These are phyloP conservation scores for Brachionus rubens DNA, from an alignment of 1,140 invertebrate species.

Conservation along the genomic window DNA sequence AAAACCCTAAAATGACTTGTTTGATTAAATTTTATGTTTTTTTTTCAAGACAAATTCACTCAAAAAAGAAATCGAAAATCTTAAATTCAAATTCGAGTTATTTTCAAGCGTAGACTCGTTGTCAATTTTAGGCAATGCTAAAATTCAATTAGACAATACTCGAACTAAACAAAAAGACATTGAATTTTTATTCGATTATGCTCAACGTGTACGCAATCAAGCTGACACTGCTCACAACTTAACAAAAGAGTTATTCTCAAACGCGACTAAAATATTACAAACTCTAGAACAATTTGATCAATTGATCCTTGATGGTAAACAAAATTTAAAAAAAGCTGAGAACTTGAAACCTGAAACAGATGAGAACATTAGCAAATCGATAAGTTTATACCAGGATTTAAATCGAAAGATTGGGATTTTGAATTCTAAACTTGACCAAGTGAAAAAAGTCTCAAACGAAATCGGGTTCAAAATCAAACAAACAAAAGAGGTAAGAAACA, in stretches of 20 bases:
- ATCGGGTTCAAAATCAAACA: background rate
- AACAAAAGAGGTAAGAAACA: background rate
- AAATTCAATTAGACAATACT: constrained; percentile 19
- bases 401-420: background rate
- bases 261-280: constrained; percentile 13
- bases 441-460: background rate
- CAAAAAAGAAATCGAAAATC: constrained; percentile 13
- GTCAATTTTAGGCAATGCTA: background rate
- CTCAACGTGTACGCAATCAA: background rate
- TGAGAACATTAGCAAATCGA: constrained; percentile 1
- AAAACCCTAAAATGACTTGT: background rate
- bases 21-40: background rate
- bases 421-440: background rate
- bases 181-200: constrained; percentile 12
- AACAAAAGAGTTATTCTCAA: background rate
- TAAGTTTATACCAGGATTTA: background rate
- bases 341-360: background rate
- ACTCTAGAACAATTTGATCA: constrained; percentile 38
- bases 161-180: constrained; percentile 43
- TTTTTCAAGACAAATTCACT: background rate
- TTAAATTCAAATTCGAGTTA: background rate
- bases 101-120: background rate
- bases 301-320: background rate
- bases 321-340: constrained; percentile 7
- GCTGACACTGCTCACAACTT: background rate